Percentiles rank a stretch among this genome's conserved stretches.
Conservation (phyloP, 2,888 invertebrate genomes). For the Slavum lentiscoides region DNA sequence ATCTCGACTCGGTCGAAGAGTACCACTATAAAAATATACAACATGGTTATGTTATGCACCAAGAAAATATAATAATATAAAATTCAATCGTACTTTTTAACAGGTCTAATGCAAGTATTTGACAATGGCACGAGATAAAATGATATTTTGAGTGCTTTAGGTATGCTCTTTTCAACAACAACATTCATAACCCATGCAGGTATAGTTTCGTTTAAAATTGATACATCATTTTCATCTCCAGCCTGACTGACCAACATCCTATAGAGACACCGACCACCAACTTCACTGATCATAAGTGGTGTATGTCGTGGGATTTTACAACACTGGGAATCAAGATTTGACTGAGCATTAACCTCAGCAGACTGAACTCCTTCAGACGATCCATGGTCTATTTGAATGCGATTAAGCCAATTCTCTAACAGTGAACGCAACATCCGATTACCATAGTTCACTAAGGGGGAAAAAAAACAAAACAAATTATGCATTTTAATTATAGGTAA, state of each 20-base stretch:
- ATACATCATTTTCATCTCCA: constrained; percentile 90
- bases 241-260: constrained; percentile 87
- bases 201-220: constrained; percentile 87
- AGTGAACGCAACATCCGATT: constrained; percentile 90
- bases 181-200: constrained; percentile 95
- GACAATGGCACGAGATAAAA: constrained; percentile 96
- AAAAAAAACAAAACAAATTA: constrained; percentile 6
- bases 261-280: constrained; percentile 92
- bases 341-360: constrained; percentile 36
- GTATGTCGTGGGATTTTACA: constrained; percentile 83
- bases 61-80: not conserved
- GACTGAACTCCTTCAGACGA: constrained; percentile 40
- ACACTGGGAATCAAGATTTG: constrained; percentile 46
- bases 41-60: not conserved
- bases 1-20: constrained; percentile 67
- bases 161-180: constrained; percentile 89
- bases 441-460: constrained; percentile 89
- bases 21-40: constrained; percentile 58
- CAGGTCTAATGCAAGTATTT: constrained; percentile 68
- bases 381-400: constrained; percentile 70
- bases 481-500: not conserved
- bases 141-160: constrained; percentile 94
- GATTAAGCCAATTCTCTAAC: constrained; percentile 90
- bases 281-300: constrained; percentile 96
- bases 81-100: constrained; percentile 71